A percentile compares a stretch with the other conserved stretches of the same genome.
phyloP scores from a whole-genome alignment of 2,888 invertebrate genomes.

The Dryococelus australis region DNA sequence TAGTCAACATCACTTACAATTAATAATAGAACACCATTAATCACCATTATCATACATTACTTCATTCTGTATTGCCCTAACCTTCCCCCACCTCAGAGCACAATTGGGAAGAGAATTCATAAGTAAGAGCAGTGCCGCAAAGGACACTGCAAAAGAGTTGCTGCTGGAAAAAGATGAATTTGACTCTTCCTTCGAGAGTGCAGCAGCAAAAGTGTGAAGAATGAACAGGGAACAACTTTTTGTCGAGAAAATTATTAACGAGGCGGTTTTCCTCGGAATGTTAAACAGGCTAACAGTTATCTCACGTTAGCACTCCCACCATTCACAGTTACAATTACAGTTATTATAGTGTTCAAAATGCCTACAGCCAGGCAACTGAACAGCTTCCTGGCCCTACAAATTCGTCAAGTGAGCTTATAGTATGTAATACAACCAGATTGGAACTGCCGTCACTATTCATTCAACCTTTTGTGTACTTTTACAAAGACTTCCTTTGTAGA shows the following conservation, averaged over 20 bases:
- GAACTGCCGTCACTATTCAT: rapidly evolving
- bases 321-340: background rate
- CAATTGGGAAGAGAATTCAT: background rate
- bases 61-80: background rate
- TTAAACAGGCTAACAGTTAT: conserved; percentile 3
- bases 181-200: background rate
- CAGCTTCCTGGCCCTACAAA: background rate
- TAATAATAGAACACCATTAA: no score
- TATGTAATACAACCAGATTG: no score
- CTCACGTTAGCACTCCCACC: background rate
- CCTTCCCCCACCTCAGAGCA: background rate
- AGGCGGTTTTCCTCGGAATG: background rate
- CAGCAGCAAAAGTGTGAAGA: background rate
- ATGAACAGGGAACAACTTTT: background rate
- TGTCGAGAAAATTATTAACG: background rate
- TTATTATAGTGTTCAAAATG: background rate
- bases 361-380: no score
- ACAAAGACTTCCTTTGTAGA: no score
- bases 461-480: background rate
- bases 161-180: background rate
- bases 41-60: no score
- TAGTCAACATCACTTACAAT: no score
- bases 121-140: no score
- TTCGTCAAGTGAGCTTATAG: no score
- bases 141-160: background rate